A percentile compares a stretch with the other conserved stretches of the same genome.
phyloP scores from a whole-genome alignment of 2,113 vertebrate species.

The Colossoma macropomum region DNA sequence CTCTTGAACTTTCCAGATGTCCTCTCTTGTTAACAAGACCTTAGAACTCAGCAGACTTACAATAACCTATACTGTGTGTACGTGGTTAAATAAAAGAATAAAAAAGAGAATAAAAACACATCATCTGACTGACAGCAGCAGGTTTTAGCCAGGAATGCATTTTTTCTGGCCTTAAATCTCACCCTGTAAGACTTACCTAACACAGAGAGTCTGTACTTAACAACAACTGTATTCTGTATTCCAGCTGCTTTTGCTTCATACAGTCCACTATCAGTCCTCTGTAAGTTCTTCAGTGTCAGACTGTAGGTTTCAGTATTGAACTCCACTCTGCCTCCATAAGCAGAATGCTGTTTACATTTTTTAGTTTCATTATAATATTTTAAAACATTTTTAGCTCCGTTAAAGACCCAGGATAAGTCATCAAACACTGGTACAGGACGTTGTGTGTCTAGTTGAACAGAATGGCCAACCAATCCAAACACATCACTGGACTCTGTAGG shows the following conservation, averaged over 20 bases:
- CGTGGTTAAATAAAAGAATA: no score
- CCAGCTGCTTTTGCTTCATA: background rate
- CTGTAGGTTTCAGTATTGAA: background rate
- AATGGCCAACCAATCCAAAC: background rate
- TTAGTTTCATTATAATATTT: background rate
- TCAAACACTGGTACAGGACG: background rate
- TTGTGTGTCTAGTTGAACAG: background rate
- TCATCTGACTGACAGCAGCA: no score
- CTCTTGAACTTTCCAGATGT: no score
- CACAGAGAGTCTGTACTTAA: no score
- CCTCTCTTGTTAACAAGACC: no score
- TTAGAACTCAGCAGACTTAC: no score
- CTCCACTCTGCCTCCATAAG: background rate
- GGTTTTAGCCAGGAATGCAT: no score
- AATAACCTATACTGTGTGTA: no score
- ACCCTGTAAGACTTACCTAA: no score
- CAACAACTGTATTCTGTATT: no score
- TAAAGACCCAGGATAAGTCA: background rate
- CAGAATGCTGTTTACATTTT: background rate
- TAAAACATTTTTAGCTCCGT: background rate
- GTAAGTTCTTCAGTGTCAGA: constrained; percentile 30
- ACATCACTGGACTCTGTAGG: background rate
- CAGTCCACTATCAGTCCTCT: constrained; percentile 22
- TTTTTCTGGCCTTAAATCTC: no score
- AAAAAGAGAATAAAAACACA: no score